Conservation (phyloP, 2,888 invertebrate genomes). For the Erebia epiphron region DNA sequence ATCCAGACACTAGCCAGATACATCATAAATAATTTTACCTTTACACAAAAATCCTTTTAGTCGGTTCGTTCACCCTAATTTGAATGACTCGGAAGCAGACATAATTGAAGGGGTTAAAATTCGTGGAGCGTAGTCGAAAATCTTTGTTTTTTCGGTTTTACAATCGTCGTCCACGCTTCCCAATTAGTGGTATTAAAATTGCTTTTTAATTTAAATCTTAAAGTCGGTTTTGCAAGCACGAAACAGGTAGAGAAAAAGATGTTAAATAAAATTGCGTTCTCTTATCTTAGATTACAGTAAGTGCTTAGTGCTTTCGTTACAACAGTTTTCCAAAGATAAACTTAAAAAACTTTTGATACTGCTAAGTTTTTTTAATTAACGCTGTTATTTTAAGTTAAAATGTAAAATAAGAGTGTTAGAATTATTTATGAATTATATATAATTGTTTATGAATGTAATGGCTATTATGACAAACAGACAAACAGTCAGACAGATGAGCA, state of each 20-base stretch:
- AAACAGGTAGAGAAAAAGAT: not conserved
- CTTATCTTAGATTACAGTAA: not conserved
- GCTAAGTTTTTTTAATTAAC: too few relatives aligned
- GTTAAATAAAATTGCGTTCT: not conserved
- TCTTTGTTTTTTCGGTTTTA: slow-evolving; percentile 13
- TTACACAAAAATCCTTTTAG: not conserved
- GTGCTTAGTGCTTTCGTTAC: not conserved
- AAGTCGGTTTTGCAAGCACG: not conserved
- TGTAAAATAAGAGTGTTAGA: too few relatives aligned
- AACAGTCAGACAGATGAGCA: too few relatives aligned
- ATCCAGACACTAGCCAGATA: slow-evolving; percentile 5
- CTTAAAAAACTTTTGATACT: too few relatives aligned
- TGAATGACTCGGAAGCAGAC: slow-evolving; percentile 10
- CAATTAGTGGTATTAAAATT: slow-evolving; percentile 19
- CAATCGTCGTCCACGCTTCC: not conserved
- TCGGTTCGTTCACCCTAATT: slow-evolving; percentile 14
- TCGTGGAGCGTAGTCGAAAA: not conserved
- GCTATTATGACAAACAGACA: too few relatives aligned
- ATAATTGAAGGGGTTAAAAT: slow-evolving; percentile 12
- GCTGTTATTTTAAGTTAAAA: too few relatives aligned
- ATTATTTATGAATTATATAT: too few relatives aligned
- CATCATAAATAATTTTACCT: slow-evolving; percentile 3
- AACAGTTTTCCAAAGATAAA: not conserved
- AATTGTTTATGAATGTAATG: too few relatives aligned
- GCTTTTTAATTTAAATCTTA: not conserved